Conservation (phyloP, 2,888 invertebrate genomes). For the Lasioglossum figueresi region DNA sequence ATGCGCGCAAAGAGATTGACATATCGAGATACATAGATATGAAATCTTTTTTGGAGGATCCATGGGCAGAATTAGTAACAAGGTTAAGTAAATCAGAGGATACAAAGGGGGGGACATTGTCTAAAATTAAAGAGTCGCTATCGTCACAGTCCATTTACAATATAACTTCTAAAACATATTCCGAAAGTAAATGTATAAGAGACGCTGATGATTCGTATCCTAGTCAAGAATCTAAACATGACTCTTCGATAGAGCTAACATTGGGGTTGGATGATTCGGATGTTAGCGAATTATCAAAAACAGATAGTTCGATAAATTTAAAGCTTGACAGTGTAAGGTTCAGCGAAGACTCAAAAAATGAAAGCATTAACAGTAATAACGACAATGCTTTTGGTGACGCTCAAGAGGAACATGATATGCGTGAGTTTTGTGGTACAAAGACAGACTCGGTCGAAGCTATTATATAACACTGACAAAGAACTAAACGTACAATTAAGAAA, state of each 20-base stretch:
- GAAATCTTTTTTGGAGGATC: slow-evolving; percentile 76
- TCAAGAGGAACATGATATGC: slow-evolving; percentile 6
- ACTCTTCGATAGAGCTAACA: slow-evolving; percentile 45
- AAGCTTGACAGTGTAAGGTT: slow-evolving; percentile 54
- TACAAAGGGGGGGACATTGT: background rate
- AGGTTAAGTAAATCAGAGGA: slow-evolving; percentile 51
- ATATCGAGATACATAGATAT: slow-evolving; percentile 75
- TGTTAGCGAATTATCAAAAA: slow-evolving; percentile 34
- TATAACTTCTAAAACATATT: slow-evolving; percentile 11
- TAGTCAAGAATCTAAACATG: slow-evolving; percentile 52
- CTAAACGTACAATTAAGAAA: slow-evolving; percentile 26
- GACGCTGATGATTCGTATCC: slow-evolving; percentile 22
- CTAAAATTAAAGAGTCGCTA: slow-evolving; percentile 9
- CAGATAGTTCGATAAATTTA: slow-evolving; percentile 59
- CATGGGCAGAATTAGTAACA: slow-evolving; percentile 75
- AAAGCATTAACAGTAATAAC: slow-evolving; percentile 22
- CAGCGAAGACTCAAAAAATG: slow-evolving; percentile 46
- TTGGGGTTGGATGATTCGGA: slow-evolving; percentile 56
- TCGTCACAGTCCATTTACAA: background rate
- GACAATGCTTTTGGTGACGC: slow-evolving; percentile 16
- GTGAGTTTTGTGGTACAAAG: background rate
- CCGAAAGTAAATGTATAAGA: slow-evolving; percentile 13
- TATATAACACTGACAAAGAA: slow-evolving; percentile 54
- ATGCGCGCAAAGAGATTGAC: slow-evolving; percentile 55
- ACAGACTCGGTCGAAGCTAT: slow-evolving; percentile 15